Percentiles rank a stretch among this genome's conserved stretches.
These are phyloP conservation scores for Ianthella basta DNA, from an alignment of 37 sponge, comb jelly and placozoan genomes.

Conservation along the genomic window DNA sequence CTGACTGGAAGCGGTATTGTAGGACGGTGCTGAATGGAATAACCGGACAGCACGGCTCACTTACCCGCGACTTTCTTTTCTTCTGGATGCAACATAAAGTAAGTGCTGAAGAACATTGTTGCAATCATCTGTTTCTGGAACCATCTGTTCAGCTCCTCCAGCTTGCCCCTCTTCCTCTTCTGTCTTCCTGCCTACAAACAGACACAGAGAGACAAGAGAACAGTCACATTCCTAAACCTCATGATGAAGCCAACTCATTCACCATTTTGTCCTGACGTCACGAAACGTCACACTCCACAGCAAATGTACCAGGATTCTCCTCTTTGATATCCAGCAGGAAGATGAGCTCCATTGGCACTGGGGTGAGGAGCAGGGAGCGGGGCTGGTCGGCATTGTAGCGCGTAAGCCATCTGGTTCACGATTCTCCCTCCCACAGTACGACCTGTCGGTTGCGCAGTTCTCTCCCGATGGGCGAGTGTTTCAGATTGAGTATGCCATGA, in stretches of 20 bases:
- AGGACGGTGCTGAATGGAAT: background rate
- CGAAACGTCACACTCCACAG: background rate
- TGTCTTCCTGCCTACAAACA: too few relatives aligned
- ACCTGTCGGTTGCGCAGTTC: constrained; percentile 91
- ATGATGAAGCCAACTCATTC: background rate
- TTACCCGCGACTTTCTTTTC: background rate
- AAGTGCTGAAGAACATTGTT: constrained; percentile 3
- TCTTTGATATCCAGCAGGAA: background rate
- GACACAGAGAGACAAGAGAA: too few relatives aligned
- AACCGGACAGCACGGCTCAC: background rate
- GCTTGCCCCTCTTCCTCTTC: too few relatives aligned
- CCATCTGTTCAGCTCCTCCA: background rate
- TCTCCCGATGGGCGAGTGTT: constrained; percentile 97
- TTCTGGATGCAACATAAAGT: background rate
- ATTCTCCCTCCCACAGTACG: constrained; percentile 64
- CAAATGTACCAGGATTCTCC: background rate
- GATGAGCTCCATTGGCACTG: constrained; percentile 96
- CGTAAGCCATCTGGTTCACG: background rate
- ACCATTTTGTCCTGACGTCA: constrained; percentile 29
- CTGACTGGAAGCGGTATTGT: background rate
- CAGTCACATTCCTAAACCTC: too few relatives aligned
- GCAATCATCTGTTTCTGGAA: background rate
- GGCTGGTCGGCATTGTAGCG: background rate
- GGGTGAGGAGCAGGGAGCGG: constrained; percentile 57
- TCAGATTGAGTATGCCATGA: constrained; percentile 94